Evolutionary conservation across 2,113 vertebrate genomes (phyloP), one percentile per base, ranked within the genome.

Genomic region (Rhinoptilus africanus): DNA sequence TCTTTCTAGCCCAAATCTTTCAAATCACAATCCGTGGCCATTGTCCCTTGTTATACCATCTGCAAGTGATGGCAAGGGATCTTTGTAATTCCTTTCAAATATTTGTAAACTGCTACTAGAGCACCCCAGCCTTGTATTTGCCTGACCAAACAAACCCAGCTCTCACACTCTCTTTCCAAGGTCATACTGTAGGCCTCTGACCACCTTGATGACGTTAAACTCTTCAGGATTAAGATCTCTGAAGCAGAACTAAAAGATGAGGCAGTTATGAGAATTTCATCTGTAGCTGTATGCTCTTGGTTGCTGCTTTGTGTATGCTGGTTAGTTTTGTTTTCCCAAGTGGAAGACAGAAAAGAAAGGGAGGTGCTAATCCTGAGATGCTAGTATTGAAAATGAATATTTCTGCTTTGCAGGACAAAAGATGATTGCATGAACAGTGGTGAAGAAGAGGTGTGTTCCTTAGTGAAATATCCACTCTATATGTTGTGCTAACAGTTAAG

Each of bases 1-100:
- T 60, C n/a, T 43, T 9, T 35, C 43, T 72, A 9, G 10, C 27
- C 10, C 0, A 0, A 12, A 41, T 66, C 14, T 73, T 23, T 15
- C 3, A 8, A 27, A 9, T 8, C 51, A 8, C 7, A 64, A 23
- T 53, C 16, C 7, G 18, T n/a, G 27, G 15, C 13, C 26, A 8
- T 28, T 63, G 14, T 8, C 12, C 19, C 24, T 74, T 66, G 10
- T 14, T 75, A 45, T 21, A 62, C 10, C 12, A 32, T 5, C 14
- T 81, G 14, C n/a, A 88, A 35, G 3, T 53, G 32, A 62, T 32
- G 32, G 32, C 45, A 75, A 63, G 4, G 0, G 9, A 28, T 82
- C 15, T 82, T 64, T 45, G 10, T 27, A 78, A 50, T n/a, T 45
- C 4, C 14, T 8, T 79, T 64, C 16, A 79, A 72, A 47, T 78